Evolutionary conservation across 2,113 vertebrate genomes (phyloP), one percentile per base, ranked within the genome.

Genomic region (Tyrannus savana): DNA sequence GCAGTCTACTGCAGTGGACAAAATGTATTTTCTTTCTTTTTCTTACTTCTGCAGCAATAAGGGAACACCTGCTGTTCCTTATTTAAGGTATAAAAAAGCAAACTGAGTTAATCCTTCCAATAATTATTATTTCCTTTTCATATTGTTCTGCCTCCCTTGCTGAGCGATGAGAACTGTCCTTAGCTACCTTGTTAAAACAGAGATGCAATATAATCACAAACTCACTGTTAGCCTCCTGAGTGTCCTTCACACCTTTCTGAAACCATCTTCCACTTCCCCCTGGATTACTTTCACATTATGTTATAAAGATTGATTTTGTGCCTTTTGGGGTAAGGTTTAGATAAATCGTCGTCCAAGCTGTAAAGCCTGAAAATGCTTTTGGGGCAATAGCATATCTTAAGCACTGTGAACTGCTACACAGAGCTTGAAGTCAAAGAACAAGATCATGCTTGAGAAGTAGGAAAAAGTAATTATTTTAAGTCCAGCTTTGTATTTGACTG

Each of bases 61-160:
- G n/a, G 9, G 19, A 86, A 85, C 66, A 76, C 90, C 74, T 76
- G 19, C 60, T 77, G 84, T 68, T 91, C n/a, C 76, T 89, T 84
- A 79, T 94, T 88, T 92, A 71, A 88, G 62, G 72, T 46, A 25
- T 46, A 72, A 75, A 94, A 91, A 68, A 56, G 60, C 64, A 91
- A 89, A 84, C 56, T 64, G 87, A 67, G 74, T 84, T 95, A 95
- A 95, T 96, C 77, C 58, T 52, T 78, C 31, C 52, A 60, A 49
- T 87, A 91, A 87, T 95, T 91, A 88, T 83, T 74, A 75, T 87
- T 93, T 87, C 44, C 15, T 84, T 89, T 82, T 63, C 44, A 84
- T 76, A 72, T 52, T 71, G 14, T 82, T 91, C 69, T 76, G 9
- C 17, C 56, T 84, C 66, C 28, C 69, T 80, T 72, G 80, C 75